Evolutionary conservation across 2,113 vertebrate species (phyloP), one percentile per base, ranked within the genome.

Genomic region (Strix aluco): DNA sequence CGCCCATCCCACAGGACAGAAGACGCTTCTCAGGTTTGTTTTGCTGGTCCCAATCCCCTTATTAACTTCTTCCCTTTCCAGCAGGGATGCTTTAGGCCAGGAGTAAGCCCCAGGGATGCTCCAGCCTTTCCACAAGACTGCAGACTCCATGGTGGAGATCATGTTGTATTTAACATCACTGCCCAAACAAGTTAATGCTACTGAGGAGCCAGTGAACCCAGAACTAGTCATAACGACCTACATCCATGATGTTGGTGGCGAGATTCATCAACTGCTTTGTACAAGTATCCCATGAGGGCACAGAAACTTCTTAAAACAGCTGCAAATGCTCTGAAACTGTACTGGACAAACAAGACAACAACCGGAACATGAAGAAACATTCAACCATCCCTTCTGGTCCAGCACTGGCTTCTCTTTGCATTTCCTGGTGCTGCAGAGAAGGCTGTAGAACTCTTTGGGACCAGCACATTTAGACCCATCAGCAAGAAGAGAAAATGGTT

Each of bases 241-340:
- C 34, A 27, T 66, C 16, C 40, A 13, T 0, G 0, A 66, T 5
- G 17, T 1, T 16, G 20, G 17, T 20, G 47, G 13, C 26, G 19
- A n/a, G 65, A 47, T 52, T 63, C 36, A 40, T 25, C 58, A 55
- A 27, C 38, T 25, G 57, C 63, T 70, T n/a, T 19, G 3, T 40
- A 63, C 19, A 44, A 38, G 8, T 2, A 8, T 63, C 14, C 32
- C 27, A 15, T 8, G 13, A 25, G n/a, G n/a, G 42, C 30, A 61
- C 19, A 49, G 30, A 62, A 63, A 38, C 13, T 11, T 70, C 72
- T 81, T 71, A 63, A n/a, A 77, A 18, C 5, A 21, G 51, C 38
- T 52, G 42, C 2, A 30, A 46, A 34, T 40, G 44, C 58, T 58
- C 40, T 52, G 27, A 65, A 70, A 30, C 8, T 19, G 19, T 29